A percentile compares a stretch with the other conserved stretches of the same genome.
phyloP scores from a whole-genome alignment of 2,888 invertebrate genomes.

The Rhingia campestris region DNA sequence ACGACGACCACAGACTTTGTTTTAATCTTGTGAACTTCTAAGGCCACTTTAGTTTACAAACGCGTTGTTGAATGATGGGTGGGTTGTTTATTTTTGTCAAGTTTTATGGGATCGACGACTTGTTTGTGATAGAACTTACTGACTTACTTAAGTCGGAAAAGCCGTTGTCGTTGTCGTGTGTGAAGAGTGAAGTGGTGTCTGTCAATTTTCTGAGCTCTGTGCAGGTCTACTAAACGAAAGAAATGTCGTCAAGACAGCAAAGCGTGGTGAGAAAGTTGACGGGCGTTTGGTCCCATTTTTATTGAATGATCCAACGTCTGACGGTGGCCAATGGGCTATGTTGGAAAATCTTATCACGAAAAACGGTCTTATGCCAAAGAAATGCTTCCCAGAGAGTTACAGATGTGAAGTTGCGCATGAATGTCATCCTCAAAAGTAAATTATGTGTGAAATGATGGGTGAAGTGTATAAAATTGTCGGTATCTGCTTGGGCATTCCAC shows the following conservation, averaged over 20 bases:
- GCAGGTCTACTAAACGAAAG: too few species aligned
- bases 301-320: slow-evolving; percentile 90
- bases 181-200: too few species aligned
- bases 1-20: too few species aligned
- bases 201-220: too few species aligned
- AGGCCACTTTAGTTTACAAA: too few species aligned
- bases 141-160: too few species aligned
- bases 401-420: slow-evolving; percentile 91
- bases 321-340: slow-evolving; percentile 98
- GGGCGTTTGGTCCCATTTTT: slow-evolving; percentile 91
- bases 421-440: slow-evolving; percentile 91
- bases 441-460: slow-evolving; percentile 88
- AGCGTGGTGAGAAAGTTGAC: slow-evolving; percentile 88
- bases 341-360: slow-evolving; percentile 92
- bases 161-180: too few species aligned
- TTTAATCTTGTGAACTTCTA: too few species aligned
- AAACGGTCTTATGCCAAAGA: slow-evolving; percentile 94
- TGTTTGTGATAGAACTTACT: too few species aligned
- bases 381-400: slow-evolving; percentile 92
- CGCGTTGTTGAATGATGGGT: too few species aligned
- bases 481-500: slow-evolving; percentile 92
- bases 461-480: slow-evolving; percentile 91
- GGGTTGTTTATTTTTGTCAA: too few species aligned
- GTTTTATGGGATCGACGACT: too few species aligned
- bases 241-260: slow-evolving; percentile 90